Conservation (phyloP, 1,140 invertebrate genomes). For the Lineus longissimus region DNA sequence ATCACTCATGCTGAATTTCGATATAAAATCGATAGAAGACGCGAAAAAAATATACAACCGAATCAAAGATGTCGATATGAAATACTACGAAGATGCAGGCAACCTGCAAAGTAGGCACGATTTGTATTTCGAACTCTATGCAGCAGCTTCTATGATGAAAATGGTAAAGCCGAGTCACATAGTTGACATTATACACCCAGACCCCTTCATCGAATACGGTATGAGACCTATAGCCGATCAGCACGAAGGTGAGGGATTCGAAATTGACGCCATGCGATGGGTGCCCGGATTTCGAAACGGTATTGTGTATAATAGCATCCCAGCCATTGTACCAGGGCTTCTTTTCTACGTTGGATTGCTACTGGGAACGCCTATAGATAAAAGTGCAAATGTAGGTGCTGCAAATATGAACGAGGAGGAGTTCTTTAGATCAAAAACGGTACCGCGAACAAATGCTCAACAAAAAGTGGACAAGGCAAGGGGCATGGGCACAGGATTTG, state of each 20-base stretch:
- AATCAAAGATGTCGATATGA: constrained; percentile 7
- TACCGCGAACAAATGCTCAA: background rate
- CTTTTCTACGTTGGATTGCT: constrained; percentile 3
- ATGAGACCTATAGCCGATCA: background rate
- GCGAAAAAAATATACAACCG: constrained; percentile 2
- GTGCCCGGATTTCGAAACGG: constrained; percentile 3
- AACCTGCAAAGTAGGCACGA: background rate
- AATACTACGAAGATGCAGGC: constrained; percentile 4
- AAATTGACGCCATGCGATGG: constrained; percentile 7
- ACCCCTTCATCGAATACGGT: constrained; percentile 5
- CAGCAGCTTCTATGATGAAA: background rate
- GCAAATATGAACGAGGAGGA: constrained; percentile 7
- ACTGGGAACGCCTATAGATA: background rate
- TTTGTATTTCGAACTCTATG: constrained; percentile 2
- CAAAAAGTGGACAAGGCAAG: background rate
- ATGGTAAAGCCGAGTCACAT: background rate
- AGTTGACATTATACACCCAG: background rate
- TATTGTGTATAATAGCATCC: constrained; percentile 1
- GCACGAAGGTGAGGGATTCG: constrained; percentile 6
- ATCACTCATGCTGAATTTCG: constrained; percentile 1
- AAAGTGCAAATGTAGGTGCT: background rate
- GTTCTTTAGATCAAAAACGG: background rate
- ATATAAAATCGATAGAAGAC: constrained; percentile 4
- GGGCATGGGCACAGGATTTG: background rate
- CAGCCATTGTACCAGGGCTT: background rate